Evolutionary conservation across 2,797 vertebrate species (phyloP), one percentile per base, ranked within the genome.

Genomic region (Chromis chromis): DNA sequence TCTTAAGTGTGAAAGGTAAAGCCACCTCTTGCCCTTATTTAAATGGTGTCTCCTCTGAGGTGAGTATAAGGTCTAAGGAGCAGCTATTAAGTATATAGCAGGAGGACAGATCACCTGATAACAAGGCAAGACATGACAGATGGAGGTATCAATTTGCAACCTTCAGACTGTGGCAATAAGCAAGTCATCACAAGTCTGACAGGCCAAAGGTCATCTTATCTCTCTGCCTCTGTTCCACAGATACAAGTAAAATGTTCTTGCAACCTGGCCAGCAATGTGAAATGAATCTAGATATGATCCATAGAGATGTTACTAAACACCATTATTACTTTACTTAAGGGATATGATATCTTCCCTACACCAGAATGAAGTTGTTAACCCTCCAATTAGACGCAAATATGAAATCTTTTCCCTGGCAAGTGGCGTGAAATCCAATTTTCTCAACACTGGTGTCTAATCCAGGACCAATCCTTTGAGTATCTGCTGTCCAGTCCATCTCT

Each of bases 21-120:
- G 69, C 53, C 66, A 69, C 78, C 63, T 77, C 62, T 64, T 64
- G 57, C 31, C 84, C 65, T 78, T 73, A 70, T 84, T 57, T 74
- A 67, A 84, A 71, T 55, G 70, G 57, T n/a, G 6, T 19, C 42
- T 56, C 70, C 64, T 84, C 65, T 42, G 76, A 77, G 74, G 81
- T 69, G 81, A 87, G 62, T 53, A 19, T 58, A 66, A 75, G 77
- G 78, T 84, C 82, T 89, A 67, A 83, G 2, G 60, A 81, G 71
- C 85, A 85, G 81, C 82, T 71, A 78, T 91, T 91, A 79, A 89
- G 88, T 64, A 78, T 81, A 74, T 10, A 78, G 86, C 82, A 74
- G 82, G 75, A 85, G 73, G 83, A 85, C 81, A 86, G 92, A 91
- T 93, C 84, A 78, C 62, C 78, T 87, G 92, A 91, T 91, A 94